Base-by-base conservation (phyloP, 2,888 invertebrate species). In the Dicycla oo region DNA sequence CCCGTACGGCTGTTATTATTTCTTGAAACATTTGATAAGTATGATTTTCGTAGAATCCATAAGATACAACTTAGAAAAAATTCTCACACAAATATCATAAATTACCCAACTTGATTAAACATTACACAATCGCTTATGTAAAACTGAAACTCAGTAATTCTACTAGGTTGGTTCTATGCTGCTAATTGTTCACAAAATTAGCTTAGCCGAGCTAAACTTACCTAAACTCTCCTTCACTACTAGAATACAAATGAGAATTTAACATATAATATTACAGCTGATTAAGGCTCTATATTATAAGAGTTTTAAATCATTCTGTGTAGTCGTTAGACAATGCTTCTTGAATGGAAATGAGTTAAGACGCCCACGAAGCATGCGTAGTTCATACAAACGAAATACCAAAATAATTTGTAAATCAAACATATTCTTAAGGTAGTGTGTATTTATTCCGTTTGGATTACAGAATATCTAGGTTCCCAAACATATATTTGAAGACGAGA, bases 171-270 rank as follows among this genome's bases (percentile, higher is more conserved):
- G 54, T n/a, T 68, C 43, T 40, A 20, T 20, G 54, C 13, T 58
- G 10, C 61, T 73, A 81, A 84, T 84, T 82, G 62, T 54, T 60
- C 69, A 53, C 40, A 26, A 81, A 82, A 78, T 84, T 78, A 57
- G 77, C 57, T 81, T 58, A 73, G 62, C 54, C 40, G 53, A 67
- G 74, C 62, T 57, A 56, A 75, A 76, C 61, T 81, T 64, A 57
- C 65, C 51, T 73, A 75, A 81, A 81, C 84, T 82, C 71, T 54
- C 65, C 67, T 34, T 10, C 57, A 60, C 18, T n/a, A 26, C 54
- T 38, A 57, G 84, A 74, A 82, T 82, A 78, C 65, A 69, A 84
- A 82, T 65, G 67, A 73, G 60, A 51, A 45, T 61, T 74, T 66
- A 73, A 73, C 63, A 75, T 82, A 79, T 75, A 54, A 73, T 82